These are phyloP conservation scores for Sebastes wilsoni DNA, from an alignment of 2,797 vertebrate genomes.

Conservation along the genomic window DNA sequence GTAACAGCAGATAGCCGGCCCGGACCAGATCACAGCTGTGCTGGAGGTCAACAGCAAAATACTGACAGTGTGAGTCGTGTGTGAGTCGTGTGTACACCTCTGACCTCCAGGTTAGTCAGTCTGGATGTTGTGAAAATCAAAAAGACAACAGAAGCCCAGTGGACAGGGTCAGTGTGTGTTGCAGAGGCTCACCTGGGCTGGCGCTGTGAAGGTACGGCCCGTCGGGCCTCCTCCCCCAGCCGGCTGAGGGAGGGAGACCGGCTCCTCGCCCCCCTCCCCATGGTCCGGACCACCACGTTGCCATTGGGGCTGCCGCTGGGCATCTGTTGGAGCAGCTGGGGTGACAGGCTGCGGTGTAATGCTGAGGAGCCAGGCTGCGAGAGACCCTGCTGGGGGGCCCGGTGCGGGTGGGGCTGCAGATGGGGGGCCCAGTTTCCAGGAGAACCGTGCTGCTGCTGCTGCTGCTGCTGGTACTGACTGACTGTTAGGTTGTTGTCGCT, in stretches of 20 bases:
- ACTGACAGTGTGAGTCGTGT: not conserved
- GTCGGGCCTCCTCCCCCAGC: conserved; percentile 87
- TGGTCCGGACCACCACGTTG: conserved; percentile 86
- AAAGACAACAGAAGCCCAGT: not conserved
- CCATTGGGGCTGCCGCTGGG: conserved; percentile 90
- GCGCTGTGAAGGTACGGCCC: conserved; percentile 51
- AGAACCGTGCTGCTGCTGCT: conserved; percentile 58
- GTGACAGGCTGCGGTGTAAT: conserved; percentile 93
- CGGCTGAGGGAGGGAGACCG: conserved; percentile 93
- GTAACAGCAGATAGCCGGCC: not conserved
- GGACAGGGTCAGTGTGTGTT: not conserved
- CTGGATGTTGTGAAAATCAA: not conserved
- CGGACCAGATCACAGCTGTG: not conserved
- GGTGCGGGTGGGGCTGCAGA: conserved; percentile 64
- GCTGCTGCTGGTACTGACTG: conserved; percentile 70
- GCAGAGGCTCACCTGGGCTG: conserved; percentile 69
- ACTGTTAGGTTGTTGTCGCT: conserved; percentile 93
- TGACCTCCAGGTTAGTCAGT: not conserved
- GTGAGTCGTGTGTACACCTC: not conserved
- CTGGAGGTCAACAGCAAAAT: not conserved
- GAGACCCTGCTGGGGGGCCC: conserved; percentile 74
- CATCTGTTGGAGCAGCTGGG: conserved; percentile 92
- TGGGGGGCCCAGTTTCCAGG: conserved; percentile 60
- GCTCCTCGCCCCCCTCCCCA: conserved; percentile 88
- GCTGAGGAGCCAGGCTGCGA: conserved; percentile 82